A percentile compares a stretch with the other conserved stretches of the same genome.
phyloP scores from a whole-genome alignment of 2,888 invertebrate species.

The Diloba caeruleocephala region DNA sequence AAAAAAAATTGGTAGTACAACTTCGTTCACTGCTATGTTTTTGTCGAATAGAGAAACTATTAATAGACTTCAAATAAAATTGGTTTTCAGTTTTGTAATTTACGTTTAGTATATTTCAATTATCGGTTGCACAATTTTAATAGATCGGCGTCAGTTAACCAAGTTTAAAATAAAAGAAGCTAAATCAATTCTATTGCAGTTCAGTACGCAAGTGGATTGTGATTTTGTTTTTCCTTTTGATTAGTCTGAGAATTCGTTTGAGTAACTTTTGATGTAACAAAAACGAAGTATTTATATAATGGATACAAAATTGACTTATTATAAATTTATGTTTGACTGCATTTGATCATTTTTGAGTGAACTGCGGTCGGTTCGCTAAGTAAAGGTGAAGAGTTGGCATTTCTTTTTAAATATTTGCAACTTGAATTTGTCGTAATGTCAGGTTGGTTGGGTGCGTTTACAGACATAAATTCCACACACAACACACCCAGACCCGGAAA shows the following conservation, averaged over 20 bases:
- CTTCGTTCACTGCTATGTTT: background rate
- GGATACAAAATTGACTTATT: constrained; percentile 1
- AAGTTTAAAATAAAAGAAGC: constrained; percentile 35
- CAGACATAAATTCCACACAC: too few species aligned
- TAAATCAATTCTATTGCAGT: constrained; percentile 23
- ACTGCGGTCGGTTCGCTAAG: background rate
- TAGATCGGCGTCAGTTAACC: constrained; percentile 23
- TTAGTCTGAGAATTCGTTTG: constrained; percentile 23
- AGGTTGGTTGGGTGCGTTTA: too few species aligned
- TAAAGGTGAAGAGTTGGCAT: background rate
- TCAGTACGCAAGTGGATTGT: constrained; percentile 48
- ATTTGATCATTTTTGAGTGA: background rate
- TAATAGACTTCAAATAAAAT: constrained; percentile 2
- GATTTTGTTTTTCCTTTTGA: constrained; percentile 18
- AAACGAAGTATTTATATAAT: constrained; percentile 26
- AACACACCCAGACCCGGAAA: too few species aligned
- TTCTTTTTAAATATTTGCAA: background rate
- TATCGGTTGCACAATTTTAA: constrained; percentile 44
- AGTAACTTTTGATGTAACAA: constrained; percentile 39
- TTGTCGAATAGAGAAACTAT: background rate
- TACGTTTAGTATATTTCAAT: constrained; percentile 29
- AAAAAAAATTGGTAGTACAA: too few species aligned
- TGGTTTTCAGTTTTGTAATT: constrained; percentile 5
- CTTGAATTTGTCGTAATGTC: too few species aligned
- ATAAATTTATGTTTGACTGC: constrained; percentile 11